Base-by-base conservation (phyloP, 2,888 invertebrate genomes). In the Cryptocephalus moraei region DNA sequence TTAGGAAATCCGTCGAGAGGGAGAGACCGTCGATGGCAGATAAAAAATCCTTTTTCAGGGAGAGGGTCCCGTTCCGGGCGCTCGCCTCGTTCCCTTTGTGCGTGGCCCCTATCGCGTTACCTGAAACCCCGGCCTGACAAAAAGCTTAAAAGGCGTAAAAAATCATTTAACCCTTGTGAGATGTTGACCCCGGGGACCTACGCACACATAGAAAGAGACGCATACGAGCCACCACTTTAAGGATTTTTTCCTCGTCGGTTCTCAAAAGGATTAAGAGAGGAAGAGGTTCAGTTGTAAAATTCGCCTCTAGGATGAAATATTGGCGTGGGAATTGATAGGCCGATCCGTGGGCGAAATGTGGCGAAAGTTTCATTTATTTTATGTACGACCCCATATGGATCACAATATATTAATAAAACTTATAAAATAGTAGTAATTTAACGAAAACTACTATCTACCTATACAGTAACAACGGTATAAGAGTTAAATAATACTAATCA, bases 161-260 rank as follows among this genome's bases (percentile, higher is more conserved):
- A 62, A 63, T 58, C 63, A 59, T 62, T 63, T 63, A 63, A 62
- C 62, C 62, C 59, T 53, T 55, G 50, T 52, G 52, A 51, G 53
- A 54, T 57, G 52, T 54, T 55, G 57, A 57, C 57, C 58, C 58
- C 48, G 12, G 12, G 12, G 36, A 36, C 36, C 12, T 36, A 36
- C 12, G 36, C 36, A 36, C 22, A 22, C 22, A 22, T 22, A 22
- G 22, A 22, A 22, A 22, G 22, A 22, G 22, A 22, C 22, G 22
- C 22, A 6, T 22, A 22, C 22, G 22, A 22, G 2, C 6, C 6
- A 46, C 22, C 49, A 51, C 50, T 53, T 49, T 46, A 46, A 50
- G 22, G 22, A 22, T 22, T 22, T 22, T 43, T 36, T 36, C 36
- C 36, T 36, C 11, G 12, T n/a, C 11, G 12, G 48, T 47, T 41